These are phyloP conservation scores for Bujurquina vittata DNA, from an alignment of 2,113 vertebrate species.

Conservation along the genomic window DNA sequence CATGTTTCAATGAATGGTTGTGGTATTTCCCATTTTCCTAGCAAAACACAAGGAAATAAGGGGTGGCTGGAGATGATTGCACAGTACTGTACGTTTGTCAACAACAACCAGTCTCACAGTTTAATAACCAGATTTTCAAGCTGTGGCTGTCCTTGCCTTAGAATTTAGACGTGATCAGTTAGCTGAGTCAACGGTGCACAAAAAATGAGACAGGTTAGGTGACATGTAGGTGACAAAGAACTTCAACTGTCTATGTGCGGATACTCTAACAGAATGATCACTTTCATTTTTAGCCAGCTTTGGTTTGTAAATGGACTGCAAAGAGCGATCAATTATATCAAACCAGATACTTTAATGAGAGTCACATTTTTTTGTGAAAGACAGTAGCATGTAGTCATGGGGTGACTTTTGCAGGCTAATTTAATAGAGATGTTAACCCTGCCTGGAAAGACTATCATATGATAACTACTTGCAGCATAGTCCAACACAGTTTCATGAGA, in stretches of 20 bases:
- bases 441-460: background rate
- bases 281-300: constrained; percentile 6
- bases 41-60: background rate
- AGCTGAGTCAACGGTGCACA: constrained; percentile 24
- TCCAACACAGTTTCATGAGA: background rate
- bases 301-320: background rate
- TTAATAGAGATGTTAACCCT: constrained; percentile 3
- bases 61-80: background rate
- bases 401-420: constrained; percentile 15
- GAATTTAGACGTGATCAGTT: background rate
- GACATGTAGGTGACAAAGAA: constrained; percentile 7
- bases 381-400: constrained; percentile 2
- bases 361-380: constrained; percentile 2
- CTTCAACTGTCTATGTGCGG: background rate
- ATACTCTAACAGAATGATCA: background rate
- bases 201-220: constrained; percentile 52
- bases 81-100: background rate
- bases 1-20: background rate
- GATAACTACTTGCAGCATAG: background rate
- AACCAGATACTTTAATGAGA: constrained; percentile 32
- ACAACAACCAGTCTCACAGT: constrained; percentile 15
- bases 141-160: background rate
- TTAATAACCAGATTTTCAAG: constrained; percentile 67
- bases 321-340: background rate
- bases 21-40: background rate